Conservation (phyloP, 2,797 vertebrate species). For the Brotula barbata region DNA sequence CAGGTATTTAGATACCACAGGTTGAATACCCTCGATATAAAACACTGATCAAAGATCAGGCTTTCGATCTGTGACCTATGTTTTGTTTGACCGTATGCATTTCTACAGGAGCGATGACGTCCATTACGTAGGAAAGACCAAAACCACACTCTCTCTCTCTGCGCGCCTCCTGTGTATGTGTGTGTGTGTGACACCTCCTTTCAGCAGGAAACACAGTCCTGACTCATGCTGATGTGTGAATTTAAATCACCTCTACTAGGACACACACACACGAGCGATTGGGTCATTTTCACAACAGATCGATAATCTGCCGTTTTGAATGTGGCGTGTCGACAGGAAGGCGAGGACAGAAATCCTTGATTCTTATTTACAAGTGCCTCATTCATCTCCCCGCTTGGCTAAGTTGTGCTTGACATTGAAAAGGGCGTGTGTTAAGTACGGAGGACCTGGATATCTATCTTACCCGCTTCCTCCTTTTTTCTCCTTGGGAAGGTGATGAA, state of each 20-base stretch:
- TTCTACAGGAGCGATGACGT: no score
- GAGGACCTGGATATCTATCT: conserved; percentile 31
- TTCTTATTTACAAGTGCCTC: conserved; percentile 58
- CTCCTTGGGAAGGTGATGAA: conserved; percentile 48
- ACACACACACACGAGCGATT: conserved; percentile 37
- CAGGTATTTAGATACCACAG: no score
- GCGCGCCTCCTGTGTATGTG: no score
- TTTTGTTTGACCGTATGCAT: no score
- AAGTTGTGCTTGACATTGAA: conserved; percentile 58
- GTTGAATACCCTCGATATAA: no score
- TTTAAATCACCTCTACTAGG: conserved; percentile 19
- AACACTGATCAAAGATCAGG: no score
- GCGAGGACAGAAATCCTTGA: conserved; percentile 38
- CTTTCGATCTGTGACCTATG: no score
- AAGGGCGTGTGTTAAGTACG: conserved; percentile 46
- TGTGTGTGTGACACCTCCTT: conserved; percentile 17
- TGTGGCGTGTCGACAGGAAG: conserved; percentile 40
- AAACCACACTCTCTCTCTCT: no score
- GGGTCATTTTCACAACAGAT: no score
- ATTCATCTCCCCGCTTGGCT: conserved; percentile 53
- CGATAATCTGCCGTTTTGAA: conserved; percentile 62
- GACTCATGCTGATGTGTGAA: conserved; percentile 47
- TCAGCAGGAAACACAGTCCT: conserved; percentile 15
- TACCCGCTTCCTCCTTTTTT: not conserved
- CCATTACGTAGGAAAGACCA: no score